A percentile compares a stretch with the other conserved stretches of the same genome.
Conservation (phyloP, 2,113 vertebrate genomes). For the Percopsis transmontana region DNA sequence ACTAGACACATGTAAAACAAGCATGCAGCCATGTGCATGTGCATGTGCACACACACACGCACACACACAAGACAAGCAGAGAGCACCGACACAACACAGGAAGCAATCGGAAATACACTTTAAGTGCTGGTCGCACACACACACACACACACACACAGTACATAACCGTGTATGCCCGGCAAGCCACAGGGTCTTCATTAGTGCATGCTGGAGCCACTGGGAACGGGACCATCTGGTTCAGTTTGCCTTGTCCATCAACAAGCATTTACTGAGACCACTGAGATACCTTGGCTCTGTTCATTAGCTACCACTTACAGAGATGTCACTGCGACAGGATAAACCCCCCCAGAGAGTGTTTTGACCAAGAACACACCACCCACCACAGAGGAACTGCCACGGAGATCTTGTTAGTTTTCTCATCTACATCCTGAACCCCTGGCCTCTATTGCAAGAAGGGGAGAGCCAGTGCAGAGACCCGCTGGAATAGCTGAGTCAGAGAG, state of each 20-base stretch:
- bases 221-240: slow-evolving; percentile 67
- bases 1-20: slow-evolving; percentile 12
- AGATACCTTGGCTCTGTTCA: neutral
- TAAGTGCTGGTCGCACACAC: slow-evolving; percentile 34
- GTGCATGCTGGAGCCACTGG: slow-evolving; percentile 56
- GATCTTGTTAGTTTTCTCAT: slow-evolving; percentile 7
- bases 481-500: slow-evolving; percentile 25
- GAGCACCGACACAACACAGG: slow-evolving; percentile 31
- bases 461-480: slow-evolving; percentile 28
- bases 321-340: neutral
- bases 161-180: slow-evolving; percentile 34
- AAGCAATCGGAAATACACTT: slow-evolving; percentile 69
- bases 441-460: slow-evolving; percentile 21
- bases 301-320: neutral
- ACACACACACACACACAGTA: slow-evolving; percentile 26
- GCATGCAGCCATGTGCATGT: slow-evolving; percentile 20
- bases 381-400: neutral
- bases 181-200: slow-evolving; percentile 64
- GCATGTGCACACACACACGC: neutral
- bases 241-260: slow-evolving; percentile 60
- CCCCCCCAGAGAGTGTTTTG: neutral
- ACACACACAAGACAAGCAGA: slow-evolving; percentile 22
- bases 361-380: neutral
- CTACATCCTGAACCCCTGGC: slow-evolving; percentile 25
- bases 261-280: slow-evolving; percentile 57